Conservation (phyloP, 2,113 vertebrate species). For the Acanthochromis polyacanthus region DNA sequence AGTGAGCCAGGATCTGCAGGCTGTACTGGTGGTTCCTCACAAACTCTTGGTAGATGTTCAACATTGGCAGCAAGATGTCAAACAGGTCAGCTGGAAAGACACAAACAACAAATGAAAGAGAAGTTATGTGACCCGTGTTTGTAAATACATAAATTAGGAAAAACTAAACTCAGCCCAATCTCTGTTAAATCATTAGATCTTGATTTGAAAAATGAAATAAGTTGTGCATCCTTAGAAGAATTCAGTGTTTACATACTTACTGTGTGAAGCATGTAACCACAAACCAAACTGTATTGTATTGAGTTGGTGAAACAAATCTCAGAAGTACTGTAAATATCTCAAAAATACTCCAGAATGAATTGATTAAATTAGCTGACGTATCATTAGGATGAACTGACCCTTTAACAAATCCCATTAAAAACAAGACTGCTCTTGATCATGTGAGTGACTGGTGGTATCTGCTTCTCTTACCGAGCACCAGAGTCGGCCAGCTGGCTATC, state of each 20-base stretch:
- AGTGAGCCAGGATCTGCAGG: constrained; percentile 98
- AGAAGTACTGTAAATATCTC: background rate
- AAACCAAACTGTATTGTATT: background rate
- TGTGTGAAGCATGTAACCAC: background rate
- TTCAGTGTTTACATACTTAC: no score
- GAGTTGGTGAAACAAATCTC: background rate
- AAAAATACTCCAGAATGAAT: background rate
- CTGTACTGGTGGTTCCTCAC: constrained; percentile 99
- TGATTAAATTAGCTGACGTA: background rate
- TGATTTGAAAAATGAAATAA: no score
- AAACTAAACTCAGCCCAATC: no score
- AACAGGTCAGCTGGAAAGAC: constrained; percentile 92
- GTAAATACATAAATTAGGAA: background rate
- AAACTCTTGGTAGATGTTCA: constrained; percentile 99
- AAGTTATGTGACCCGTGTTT: background rate
- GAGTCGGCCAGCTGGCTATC: constrained; percentile 98
- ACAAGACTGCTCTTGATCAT: background rate
- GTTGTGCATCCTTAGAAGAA: no score
- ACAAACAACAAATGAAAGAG: background rate
- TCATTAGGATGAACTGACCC: background rate
- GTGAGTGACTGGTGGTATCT: background rate
- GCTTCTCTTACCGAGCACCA: constrained; percentile 91
- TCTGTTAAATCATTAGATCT: no score
- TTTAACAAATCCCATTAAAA: background rate
- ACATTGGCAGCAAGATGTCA: constrained; percentile 98